Evolutionary conservation across 2,888 invertebrate genomes (phyloP), one percentile per base, ranked within the genome.

Genomic region (Temnothorax rugatulus): DNA sequence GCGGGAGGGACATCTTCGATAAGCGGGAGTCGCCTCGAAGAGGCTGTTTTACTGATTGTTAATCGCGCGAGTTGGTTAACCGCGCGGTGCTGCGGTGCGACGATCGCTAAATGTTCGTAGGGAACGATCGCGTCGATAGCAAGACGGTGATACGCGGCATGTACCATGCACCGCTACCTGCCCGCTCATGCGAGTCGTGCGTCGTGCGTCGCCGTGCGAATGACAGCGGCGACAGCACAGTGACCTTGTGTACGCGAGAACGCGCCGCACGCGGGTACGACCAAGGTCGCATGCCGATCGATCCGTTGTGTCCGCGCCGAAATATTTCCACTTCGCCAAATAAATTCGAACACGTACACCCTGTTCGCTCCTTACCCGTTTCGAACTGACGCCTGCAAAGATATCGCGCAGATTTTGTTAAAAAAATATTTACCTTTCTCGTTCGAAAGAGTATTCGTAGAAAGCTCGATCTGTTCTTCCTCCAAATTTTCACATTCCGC

Each of bases 61-160:
- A 41, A 64, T 64, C 21, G 13, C 41, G 63, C 21, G 21, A 64
- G 41, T 64, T 63, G 38, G 41, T 41, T 21, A 41, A 41, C 13
- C 29, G 57, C 41, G 13, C 63, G 63, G 13, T 41, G 38, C 21
- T 21, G 13, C 63, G 63, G 41, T 64, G 38, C 21, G 38, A 66
- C 15, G 25, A 13, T 66, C 44, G 64, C 25, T 66, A 15, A 66
- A 66, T 44, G 25, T 66, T 66, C 44, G 41, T 41, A 64, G 13
- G 41, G 21, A 29, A 41, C 21, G 41, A 64, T 41, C 41, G 64
- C 64, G 25, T 44, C 64, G 64, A 66, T 44, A 15, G 15, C 64
- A 38, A 13, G 38, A 64, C 21, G 21, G 41, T 21, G 63, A 64
- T 64, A 64, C 2, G 25, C 44, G 7, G 25, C n/a, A n/a, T n/a